These are phyloP conservation scores for Glandiceps talaboti DNA, from an alignment of 53 echinoderm and acorn worm genomes.

Conservation along the genomic window DNA sequence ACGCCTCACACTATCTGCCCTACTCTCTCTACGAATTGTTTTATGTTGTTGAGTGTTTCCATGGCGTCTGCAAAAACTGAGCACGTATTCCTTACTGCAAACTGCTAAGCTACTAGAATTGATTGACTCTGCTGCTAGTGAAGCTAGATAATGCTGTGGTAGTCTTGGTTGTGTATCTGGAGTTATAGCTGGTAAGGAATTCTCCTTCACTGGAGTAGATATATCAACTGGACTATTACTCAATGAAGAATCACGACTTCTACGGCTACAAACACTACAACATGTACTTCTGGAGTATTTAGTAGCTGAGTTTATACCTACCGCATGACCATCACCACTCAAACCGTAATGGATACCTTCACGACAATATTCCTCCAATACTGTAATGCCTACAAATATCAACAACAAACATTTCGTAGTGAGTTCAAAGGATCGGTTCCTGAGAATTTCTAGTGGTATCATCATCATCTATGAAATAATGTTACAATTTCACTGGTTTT, in stretches of 20 bases:
- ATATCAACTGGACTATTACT: neutral
- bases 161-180: neutral
- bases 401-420: neutral
- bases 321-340: slow-evolving; percentile 83
- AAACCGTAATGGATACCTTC: slow-evolving; percentile 66
- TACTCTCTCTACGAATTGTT: neutral
- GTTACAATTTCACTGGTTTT: too few relatives aligned
- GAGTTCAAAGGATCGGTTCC: too few relatives aligned
- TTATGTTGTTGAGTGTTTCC: neutral
- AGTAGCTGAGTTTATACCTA: slow-evolving; percentile 23
- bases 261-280: neutral
- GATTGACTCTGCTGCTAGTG: neutral
- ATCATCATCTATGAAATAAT: too few relatives aligned
- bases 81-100: neutral
- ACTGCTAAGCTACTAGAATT: neutral
- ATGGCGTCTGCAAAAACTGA: neutral
- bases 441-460: too few relatives aligned
- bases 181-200: neutral
- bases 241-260: neutral
- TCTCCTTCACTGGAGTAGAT: neutral
- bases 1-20: neutral
- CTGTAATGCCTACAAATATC: slow-evolving; percentile 35
- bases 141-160: neutral
- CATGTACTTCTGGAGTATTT: neutral
- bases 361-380: slow-evolving; percentile 76